These are phyloP conservation scores for Promerops cafer DNA, from an alignment of 2,113 vertebrate genomes.

Conservation along the genomic window DNA sequence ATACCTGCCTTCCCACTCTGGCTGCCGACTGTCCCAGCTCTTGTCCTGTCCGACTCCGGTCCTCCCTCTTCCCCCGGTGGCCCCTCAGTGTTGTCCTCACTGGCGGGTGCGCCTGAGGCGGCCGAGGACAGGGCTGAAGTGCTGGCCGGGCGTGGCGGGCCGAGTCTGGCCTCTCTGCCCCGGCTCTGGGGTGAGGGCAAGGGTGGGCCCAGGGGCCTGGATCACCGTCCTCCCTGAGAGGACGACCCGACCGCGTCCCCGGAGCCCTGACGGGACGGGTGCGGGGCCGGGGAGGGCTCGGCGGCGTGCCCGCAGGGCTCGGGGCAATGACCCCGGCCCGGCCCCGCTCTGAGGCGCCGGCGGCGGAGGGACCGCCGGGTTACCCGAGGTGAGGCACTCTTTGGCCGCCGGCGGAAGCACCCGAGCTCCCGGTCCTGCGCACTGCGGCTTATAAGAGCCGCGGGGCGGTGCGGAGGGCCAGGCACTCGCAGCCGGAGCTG, in stretches of 20 bases:
- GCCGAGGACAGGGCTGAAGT: accelerated
- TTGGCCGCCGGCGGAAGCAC: constrained; percentile 62
- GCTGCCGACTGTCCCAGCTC: background rate
- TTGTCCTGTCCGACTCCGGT: background rate
- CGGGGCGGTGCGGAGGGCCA: constrained; percentile 10
- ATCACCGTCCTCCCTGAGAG: background rate
- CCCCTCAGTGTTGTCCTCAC: background rate
- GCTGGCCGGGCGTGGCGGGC: accelerated
- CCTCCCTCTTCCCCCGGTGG: background rate
- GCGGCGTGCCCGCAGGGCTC: too few relatives aligned
- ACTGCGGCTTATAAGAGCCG: constrained; percentile 17
- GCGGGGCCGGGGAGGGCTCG: accelerated
- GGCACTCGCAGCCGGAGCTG: constrained; percentile 2
- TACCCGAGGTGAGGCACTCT: constrained; percentile 63
- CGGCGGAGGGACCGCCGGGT: constrained; percentile 17
- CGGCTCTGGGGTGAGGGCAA: background rate
- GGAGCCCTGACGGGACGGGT: accelerated
- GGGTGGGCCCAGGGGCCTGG: too few relatives aligned
- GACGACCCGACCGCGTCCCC: accelerated
- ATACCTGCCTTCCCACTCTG: background rate
- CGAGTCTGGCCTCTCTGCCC: background rate
- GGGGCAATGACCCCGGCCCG: accelerated
- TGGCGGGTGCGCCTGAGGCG: background rate
- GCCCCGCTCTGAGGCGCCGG: background rate
- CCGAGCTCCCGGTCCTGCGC: background rate